Percentiles rank a stretch among this genome's conserved stretches.
Evolutionary conservation across 1,140 invertebrate species (phyloP).

Genomic region (Liolophura sinensis): DNA sequence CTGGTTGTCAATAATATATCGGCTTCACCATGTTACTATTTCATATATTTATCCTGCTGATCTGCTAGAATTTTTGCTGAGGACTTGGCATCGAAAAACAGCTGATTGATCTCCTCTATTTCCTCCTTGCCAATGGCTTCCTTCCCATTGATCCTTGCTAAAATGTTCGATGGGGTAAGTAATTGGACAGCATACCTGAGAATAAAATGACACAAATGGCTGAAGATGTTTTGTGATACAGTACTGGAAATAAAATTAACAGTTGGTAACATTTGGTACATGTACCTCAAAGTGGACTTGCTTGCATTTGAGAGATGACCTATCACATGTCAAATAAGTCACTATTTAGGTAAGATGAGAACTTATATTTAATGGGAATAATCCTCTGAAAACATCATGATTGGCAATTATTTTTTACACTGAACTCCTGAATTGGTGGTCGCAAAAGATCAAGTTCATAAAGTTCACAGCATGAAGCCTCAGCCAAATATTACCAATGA

Average conservation of each 20-base stretch:
- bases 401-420: too few species aligned
- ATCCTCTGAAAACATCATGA: too few species aligned
- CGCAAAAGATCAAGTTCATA: too few species aligned
- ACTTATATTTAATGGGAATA: too few species aligned
- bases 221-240: constrained; percentile 3
- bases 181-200: constrained; percentile 89
- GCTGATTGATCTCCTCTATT: constrained; percentile 77
- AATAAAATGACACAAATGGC: constrained; percentile 6
- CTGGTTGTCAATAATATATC: background rate
- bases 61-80: constrained; percentile 90
- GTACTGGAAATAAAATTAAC: background rate
- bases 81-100: constrained; percentile 96
- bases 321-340: too few species aligned
- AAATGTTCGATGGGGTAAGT: constrained; percentile 85
- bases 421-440: too few species aligned
- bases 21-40: constrained; percentile 25
- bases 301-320: too few species aligned
- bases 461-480: background rate
- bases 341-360: too few species aligned
- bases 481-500: background rate
- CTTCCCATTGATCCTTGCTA: constrained; percentile 88
- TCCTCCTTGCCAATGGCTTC: constrained; percentile 70
- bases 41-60: constrained; percentile 92
- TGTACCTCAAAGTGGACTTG: too few species aligned
- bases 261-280: background rate